Conservation (phyloP, 2,888 invertebrate species). For the Drosophila koepferae region DNA sequence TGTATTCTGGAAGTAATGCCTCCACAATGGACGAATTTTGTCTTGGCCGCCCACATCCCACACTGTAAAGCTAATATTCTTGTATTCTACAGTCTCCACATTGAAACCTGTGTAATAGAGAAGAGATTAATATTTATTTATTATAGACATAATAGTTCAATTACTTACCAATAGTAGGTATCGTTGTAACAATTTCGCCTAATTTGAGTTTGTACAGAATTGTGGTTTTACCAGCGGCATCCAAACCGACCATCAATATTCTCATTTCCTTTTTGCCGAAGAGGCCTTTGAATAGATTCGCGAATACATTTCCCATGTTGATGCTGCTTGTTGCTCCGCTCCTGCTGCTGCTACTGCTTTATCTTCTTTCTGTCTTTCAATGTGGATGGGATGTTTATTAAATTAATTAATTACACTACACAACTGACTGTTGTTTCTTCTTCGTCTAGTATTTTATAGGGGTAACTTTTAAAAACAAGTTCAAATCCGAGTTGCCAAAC, state of each 20-base stretch:
- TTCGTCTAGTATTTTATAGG: conserved; percentile 13
- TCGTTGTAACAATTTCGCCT: conserved; percentile 99
- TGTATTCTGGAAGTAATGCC: conserved; percentile 99
- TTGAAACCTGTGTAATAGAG: conserved; percentile 91
- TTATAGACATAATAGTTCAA: not conserved
- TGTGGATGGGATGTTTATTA: conserved; percentile 42
- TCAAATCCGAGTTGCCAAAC: conserved; percentile 76
- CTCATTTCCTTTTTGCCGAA: conserved; percentile 99
- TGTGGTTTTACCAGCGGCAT: conserved; percentile 99
- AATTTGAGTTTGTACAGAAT: conserved; percentile 99
- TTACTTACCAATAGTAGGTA: conserved; percentile 96
- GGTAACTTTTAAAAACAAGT: conserved; percentile 64
- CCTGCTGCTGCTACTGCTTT: conserved; percentile 3
- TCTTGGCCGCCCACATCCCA: conserved; percentile 99
- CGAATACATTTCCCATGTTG: conserved; percentile 98
- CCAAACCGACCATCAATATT: conserved; percentile 99
- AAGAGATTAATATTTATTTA: conserved; percentile 1
- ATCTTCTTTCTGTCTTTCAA: conserved; percentile 38
- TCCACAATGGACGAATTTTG: conserved; percentile 98
- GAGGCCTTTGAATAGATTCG: conserved; percentile 98
- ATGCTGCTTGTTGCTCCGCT: conserved; percentile 73
- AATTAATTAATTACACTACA: conserved; percentile 37
- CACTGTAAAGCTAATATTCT: conserved; percentile 99
- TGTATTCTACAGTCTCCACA: conserved; percentile 99
- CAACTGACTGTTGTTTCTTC: conserved; percentile 38